Conservation (phyloP, 2,797 vertebrate genomes). For the Gambusia yucatana region DNA sequence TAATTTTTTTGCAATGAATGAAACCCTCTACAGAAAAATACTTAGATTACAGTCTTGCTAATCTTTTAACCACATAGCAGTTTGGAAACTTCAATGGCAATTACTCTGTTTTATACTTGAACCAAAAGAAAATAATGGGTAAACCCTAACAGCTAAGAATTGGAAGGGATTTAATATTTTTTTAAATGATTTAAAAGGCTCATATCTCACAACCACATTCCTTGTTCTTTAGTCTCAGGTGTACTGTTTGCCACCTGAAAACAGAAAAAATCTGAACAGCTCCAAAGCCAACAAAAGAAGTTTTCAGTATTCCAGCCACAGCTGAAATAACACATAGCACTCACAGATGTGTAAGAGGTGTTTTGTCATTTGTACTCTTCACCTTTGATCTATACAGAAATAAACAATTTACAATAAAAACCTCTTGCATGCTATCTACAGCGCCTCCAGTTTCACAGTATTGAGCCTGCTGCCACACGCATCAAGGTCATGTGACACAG, state of each 20-base stretch:
- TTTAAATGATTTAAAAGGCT: constrained; percentile 31
- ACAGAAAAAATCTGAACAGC: constrained; percentile 17
- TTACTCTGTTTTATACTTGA: constrained; percentile 13
- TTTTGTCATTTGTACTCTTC: constrained; percentile 72
- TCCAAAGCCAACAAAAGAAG: constrained; percentile 35
- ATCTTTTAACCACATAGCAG: constrained; percentile 6
- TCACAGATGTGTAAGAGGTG: constrained; percentile 65
- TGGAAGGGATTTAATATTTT: neutral
- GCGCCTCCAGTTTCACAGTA: constrained; percentile 87
- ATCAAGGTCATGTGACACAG: constrained; percentile 63
- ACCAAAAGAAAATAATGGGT: constrained; percentile 4
- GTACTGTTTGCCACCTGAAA: constrained; percentile 26
- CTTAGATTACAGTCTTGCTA: neutral
- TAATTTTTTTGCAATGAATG: neutral
- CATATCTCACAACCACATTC: constrained; percentile 38
- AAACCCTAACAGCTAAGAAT: constrained; percentile 8
- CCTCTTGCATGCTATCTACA: constrained; percentile 81
- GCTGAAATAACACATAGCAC: constrained; percentile 65
- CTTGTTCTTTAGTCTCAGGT: constrained; percentile 58
- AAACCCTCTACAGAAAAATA: constrained; percentile 17
- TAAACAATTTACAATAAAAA: constrained; percentile 81
- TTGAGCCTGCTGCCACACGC: constrained; percentile 74
- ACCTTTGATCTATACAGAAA: constrained; percentile 83
- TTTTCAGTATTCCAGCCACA: constrained; percentile 57
- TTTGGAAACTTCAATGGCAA: constrained; percentile 16